Conservation (phyloP, 2,888 invertebrate species). For the Cephus pulcher region DNA sequence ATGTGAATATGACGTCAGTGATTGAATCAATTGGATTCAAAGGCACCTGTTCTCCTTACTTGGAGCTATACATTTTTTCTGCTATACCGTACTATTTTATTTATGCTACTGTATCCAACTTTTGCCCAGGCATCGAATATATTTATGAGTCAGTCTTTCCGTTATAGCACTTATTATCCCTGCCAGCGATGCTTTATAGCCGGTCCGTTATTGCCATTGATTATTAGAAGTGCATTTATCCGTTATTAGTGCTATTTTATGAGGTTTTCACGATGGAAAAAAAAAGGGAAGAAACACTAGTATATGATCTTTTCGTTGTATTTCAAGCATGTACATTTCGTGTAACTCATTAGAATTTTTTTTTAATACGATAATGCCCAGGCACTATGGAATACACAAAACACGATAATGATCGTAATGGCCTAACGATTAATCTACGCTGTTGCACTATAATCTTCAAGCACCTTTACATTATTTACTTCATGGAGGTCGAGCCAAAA, state of each 20-base stretch:
- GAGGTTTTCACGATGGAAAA: conserved; percentile 8
- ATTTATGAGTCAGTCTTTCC: conserved; percentile 29
- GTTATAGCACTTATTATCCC: conserved; percentile 29
- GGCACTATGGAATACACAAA: neutral
- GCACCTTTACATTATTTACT: neutral
- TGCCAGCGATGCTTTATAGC: conserved; percentile 25
- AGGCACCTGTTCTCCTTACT: neutral
- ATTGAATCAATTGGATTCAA: neutral
- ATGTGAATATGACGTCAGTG: neutral
- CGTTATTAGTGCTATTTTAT: conserved; percentile 27
- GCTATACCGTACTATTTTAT: neutral
- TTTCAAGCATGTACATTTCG: neutral
- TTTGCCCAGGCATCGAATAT: conserved; percentile 20
- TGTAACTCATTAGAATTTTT: neutral
- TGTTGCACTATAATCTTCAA: neutral
- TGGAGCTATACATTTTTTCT: neutral
- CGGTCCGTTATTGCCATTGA: conserved; percentile 23
- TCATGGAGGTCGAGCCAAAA: neutral
- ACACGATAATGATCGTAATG: neutral
- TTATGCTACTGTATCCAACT: neutral
- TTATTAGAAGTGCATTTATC: conserved; percentile 27
- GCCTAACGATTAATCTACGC: neutral
- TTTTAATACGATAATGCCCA: neutral
- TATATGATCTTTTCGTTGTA: neutral
- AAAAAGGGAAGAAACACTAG: neutral